Evolutionary conservation across 1,140 invertebrate species (phyloP).

Genomic region (Onthophagus taurus): DNA sequence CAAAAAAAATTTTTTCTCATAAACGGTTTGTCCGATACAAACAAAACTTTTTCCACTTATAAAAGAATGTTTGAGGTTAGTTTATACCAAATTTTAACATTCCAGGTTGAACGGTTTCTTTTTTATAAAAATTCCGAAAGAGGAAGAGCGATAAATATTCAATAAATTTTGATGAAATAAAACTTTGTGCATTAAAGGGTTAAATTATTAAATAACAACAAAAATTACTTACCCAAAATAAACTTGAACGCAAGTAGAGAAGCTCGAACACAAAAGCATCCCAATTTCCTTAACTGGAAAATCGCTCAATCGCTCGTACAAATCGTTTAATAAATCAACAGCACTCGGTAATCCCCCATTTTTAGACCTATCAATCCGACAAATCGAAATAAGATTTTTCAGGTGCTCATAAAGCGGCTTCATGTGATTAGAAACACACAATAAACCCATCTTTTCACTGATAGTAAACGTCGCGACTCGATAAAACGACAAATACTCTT

Average conservation of each 20-base stretch:
- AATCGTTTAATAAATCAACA: constrained; percentile 32
- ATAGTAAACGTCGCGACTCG: constrained; percentile 26
- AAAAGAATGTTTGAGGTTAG: too few species aligned
- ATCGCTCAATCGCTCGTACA: constrained; percentile 29
- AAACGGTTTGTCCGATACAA: too few species aligned
- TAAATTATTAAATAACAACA: background rate
- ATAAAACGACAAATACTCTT: constrained; percentile 31
- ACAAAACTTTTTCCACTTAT: too few species aligned
- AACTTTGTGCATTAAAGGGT: background rate
- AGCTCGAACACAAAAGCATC: constrained; percentile 29
- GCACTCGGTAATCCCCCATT: constrained; percentile 25
- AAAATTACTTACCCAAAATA: constrained; percentile 22
- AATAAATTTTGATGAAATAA: too few species aligned
- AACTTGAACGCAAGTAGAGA: constrained; percentile 34
- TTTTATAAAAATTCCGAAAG: too few species aligned
- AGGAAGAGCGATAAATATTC: too few species aligned
- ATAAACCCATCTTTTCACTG: constrained; percentile 23
- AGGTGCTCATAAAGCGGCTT: constrained; percentile 26
- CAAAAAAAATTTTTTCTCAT: too few species aligned
- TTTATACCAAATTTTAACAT: too few species aligned
- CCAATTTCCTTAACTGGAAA: constrained; percentile 26
- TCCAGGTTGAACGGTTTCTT: too few species aligned
- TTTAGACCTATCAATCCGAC: constrained; percentile 27
- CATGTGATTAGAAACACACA: constrained; percentile 26
- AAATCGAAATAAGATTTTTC: constrained; percentile 26